Evolutionary conservation across 2,888 invertebrate genomes (phyloP).

Genomic region (Drosophila kuntzei): DNA sequence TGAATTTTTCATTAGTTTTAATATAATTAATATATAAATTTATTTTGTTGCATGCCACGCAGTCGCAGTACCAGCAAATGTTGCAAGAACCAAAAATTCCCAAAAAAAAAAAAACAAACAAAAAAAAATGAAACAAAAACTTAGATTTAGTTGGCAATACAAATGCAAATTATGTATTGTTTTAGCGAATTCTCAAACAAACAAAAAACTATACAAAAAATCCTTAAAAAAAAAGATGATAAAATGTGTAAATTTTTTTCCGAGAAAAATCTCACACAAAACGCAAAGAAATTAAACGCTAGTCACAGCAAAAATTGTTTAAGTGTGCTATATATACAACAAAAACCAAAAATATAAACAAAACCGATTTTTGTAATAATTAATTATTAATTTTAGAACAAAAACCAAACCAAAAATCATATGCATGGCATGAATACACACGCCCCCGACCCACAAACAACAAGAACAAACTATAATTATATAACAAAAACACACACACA

Average conservation of each 20-base stretch:
- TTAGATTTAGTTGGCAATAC: conserved; percentile 59
- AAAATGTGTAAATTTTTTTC: conserved; percentile 73
- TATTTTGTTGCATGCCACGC: conserved; percentile 33
- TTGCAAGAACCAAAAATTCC: conserved; percentile 23
- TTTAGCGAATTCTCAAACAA: conserved; percentile 60
- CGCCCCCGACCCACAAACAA: conserved; percentile 31
- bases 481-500: conserved; percentile 12
- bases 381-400: conserved; percentile 46
- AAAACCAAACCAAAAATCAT: conserved; percentile 36
- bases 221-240: conserved; percentile 4
- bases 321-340: conserved; percentile 58
- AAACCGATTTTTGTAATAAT: conserved; percentile 58
- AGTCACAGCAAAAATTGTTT: conserved; percentile 68
- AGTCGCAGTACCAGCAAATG: conserved; percentile 18
- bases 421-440: conserved; percentile 68
- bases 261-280: conserved; percentile 62
- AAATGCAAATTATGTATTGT: conserved; percentile 47
- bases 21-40: conserved; percentile 18
- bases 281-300: conserved; percentile 57
- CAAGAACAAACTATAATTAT: conserved; percentile 10
- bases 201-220: conserved; percentile 13
- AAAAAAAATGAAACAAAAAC: conserved; percentile 10
- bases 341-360: conserved; percentile 28
- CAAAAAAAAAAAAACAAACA: background rate
- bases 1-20: conserved; percentile 32